phyloP scores from a whole-genome alignment of 2,113 vertebrate genomes.

The Eublepharis macularius region DNA sequence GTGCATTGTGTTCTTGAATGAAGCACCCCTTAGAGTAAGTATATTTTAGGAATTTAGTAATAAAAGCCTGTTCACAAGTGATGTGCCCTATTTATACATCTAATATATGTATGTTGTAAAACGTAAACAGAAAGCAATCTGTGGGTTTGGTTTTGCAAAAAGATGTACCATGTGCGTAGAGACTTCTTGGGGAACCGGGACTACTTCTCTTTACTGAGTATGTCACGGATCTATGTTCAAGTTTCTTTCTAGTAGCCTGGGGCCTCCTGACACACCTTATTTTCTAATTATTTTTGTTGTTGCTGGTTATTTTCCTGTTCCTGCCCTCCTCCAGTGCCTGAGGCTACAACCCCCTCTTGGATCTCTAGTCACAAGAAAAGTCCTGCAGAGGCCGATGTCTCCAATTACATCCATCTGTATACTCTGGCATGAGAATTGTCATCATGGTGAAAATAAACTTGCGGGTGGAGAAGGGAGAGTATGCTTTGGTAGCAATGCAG shows the following conservation, averaged over 20 bases:
- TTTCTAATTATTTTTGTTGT: constrained; percentile 37
- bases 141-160: background rate
- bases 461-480: constrained; percentile 26
- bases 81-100: background rate
- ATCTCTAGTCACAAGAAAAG: constrained; percentile 23
- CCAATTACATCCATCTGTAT: constrained; percentile 47
- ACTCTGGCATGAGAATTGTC: background rate
- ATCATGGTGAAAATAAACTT: constrained; percentile 50
- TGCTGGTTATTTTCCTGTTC: constrained; percentile 22
- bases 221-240: background rate
- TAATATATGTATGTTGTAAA: background rate
- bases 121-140: background rate
- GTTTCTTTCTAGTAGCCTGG: background rate
- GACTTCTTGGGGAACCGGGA: background rate
- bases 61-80: background rate
- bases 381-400: constrained; percentile 30
- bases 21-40: background rate
- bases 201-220: background rate
- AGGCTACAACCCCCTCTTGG: constrained; percentile 41
- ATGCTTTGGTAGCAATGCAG: constrained; percentile 16
- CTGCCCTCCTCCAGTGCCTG: constrained; percentile 27
- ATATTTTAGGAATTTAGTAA: background rate
- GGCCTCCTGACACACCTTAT: background rate
- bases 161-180: background rate
- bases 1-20: background rate